Evolutionary conservation across 2,888 invertebrate species (phyloP), one percentile per base, ranked within the genome.

Genomic region (Erebia ligea): DNA sequence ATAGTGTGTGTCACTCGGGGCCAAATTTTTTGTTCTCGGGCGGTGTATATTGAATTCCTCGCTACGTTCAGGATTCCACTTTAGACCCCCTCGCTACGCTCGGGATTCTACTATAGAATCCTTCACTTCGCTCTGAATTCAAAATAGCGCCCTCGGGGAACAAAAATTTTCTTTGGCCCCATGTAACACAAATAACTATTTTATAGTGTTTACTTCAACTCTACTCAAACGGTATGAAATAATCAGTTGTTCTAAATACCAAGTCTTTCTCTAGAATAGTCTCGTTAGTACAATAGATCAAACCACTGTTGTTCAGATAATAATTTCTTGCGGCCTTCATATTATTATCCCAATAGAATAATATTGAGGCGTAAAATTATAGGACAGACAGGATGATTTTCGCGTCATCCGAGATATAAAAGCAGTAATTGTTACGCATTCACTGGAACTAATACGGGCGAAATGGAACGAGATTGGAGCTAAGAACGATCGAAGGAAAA

Each of bases 401-500:
- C 89, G 89, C 92, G 88, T 91, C 92, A 92, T 91, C 88, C 89
- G 87, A 86, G 77, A 88, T 85, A 91, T 90, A 92, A 92, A 91
- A 88, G 86, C 84, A 84, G 88, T 92, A 93, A 93, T 92, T 92
- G 92, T 92, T 92, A 89, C 90, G 88, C 91, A 92, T 90, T 88
- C 89, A 83, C 86, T 91, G 92, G 91, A 92, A 93, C 92, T 92
- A 93, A 93, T 90, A 89, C 89, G 92, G 85, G 84, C 89, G 90
- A 91, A 92, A 93, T 92, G 91, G 90, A 90, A 91, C 88, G 87
- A 87, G 91, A 91, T 88, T 86, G 87, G 86, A 87, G 72, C 88
- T 84, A 86, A 87, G 91, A 87, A 87, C 88, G 90, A 90, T 90
- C 89, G 87, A 87, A 89, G 89, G 90, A 90, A 91, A 91, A 92